A percentile compares a stretch with the other conserved stretches of the same genome.
Conservation (phyloP, 2,888 invertebrate genomes). For the Taphrorychus bicolor region DNA sequence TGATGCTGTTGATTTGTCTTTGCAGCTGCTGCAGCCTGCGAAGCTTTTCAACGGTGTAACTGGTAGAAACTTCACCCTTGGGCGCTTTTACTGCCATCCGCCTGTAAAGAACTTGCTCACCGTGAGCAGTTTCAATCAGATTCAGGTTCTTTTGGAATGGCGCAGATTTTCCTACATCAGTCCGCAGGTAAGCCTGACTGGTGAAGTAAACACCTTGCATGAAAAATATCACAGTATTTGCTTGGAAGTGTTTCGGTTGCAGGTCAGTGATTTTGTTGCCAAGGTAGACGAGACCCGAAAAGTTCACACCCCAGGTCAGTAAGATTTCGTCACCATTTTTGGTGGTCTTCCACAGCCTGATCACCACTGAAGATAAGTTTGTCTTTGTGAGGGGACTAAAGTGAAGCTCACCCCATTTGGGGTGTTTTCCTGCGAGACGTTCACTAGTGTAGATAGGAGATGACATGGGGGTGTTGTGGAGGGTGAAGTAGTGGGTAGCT, state of each 20-base stretch:
- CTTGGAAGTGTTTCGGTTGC: conserved; percentile 71
- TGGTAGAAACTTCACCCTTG: conserved; percentile 71
- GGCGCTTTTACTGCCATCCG: conserved; percentile 63
- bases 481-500: conserved; percentile 77
- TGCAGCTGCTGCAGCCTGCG: conserved; percentile 73
- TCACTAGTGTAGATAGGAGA: conserved; percentile 87
- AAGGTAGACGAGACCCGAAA: conserved; percentile 81
- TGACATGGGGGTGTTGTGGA: conserved; percentile 82
- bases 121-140: conserved; percentile 49
- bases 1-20: conserved; percentile 73
- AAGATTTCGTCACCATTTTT: conserved; percentile 64
- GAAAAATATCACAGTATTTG: conserved; percentile 82
- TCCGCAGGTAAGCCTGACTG: conserved; percentile 60
- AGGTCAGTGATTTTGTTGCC: conserved; percentile 72
- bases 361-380: conserved; percentile 60
- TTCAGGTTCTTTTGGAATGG: conserved; percentile 55
- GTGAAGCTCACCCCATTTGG: conserved; percentile 76
- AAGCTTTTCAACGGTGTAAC: conserved; percentile 77
- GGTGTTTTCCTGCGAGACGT: conserved; percentile 72
- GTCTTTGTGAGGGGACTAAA: conserved; percentile 71
- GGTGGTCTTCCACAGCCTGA: conserved; percentile 61
- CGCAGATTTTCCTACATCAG: conserved; percentile 52
- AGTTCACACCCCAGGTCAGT: conserved; percentile 85
- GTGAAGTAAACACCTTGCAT: conserved; percentile 89
- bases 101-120: conserved; percentile 50